A percentile compares a stretch with the other conserved stretches of the same genome.
Evolutionary conservation across 1,140 invertebrate species (phyloP).

Genomic region (Drosophila bipectinata): DNA sequence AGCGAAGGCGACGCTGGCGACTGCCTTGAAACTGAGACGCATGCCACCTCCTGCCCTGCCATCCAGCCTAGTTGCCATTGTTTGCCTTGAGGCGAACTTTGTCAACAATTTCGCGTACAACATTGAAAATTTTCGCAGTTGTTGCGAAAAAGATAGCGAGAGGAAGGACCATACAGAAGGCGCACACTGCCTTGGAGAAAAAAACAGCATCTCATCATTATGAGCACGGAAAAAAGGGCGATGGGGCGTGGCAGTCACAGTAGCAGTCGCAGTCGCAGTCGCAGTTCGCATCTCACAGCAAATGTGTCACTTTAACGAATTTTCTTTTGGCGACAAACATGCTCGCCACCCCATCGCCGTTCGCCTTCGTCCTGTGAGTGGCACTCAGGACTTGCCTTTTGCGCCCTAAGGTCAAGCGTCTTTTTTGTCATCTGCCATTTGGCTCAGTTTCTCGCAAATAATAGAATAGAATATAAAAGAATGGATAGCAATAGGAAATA

Average conservation of each 20-base stretch:
- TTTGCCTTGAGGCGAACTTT: conserved; percentile 81
- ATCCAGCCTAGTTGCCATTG: conserved; percentile 29
- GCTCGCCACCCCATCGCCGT: conserved; percentile 5
- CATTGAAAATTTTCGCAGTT: conserved; percentile 72
- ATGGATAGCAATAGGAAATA: conserved; percentile 15
- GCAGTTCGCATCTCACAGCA: conserved; percentile 4
- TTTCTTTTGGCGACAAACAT: conserved; percentile 41
- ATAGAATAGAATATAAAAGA: conserved; percentile 27
- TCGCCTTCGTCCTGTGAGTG: conserved; percentile 37
- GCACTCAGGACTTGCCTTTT: conserved; percentile 56
- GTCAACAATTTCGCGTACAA: conserved; percentile 79
- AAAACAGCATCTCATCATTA: conserved; percentile 52
- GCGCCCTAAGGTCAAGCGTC: conserved; percentile 75
- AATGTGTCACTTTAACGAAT: conserved; percentile 67
- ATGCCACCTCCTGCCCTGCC: background rate
- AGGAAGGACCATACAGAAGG: background rate
- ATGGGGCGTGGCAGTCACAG: conserved; percentile 53
- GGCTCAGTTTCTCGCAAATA: conserved; percentile 65
- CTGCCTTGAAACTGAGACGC: conserved; percentile 76
- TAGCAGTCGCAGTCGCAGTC: background rate
- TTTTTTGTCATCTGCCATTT: conserved; percentile 63
- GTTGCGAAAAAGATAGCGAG: conserved; percentile 61
- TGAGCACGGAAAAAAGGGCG: conserved; percentile 42
- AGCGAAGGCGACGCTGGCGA: conserved; percentile 44
- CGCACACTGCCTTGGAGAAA: conserved; percentile 1